Conservation (phyloP, 1,140 invertebrate species). For the Ostrea denselamellosa region DNA sequence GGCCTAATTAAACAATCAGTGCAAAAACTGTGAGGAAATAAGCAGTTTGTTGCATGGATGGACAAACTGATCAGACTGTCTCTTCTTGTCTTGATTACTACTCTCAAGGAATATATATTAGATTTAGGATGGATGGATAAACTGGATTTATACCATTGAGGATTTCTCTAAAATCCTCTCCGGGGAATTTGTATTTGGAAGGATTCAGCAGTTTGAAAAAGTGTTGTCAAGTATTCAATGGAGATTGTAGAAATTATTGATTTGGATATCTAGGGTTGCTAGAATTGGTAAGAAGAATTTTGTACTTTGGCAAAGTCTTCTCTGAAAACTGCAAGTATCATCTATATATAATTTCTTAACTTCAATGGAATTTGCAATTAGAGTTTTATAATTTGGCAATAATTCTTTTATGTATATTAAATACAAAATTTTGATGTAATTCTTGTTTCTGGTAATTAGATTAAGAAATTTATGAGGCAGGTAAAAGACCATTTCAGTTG, state of each 20-base stretch:
- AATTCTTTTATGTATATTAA: not conserved
- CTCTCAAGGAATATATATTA: constrained; percentile 20
- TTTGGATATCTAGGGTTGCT: too few relatives aligned
- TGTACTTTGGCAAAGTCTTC: too few relatives aligned
- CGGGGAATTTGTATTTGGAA: not conserved
- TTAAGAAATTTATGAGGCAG: not conserved
- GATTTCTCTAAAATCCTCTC: not conserved
- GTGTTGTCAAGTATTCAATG: too few relatives aligned
- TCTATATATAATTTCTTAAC: too few relatives aligned
- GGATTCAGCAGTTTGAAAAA: not conserved
- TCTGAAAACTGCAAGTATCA: too few relatives aligned
- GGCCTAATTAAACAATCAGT: constrained; percentile 30
- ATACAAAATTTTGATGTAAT: not conserved
- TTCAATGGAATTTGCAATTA: too few relatives aligned
- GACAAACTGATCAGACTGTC: constrained; percentile 15
- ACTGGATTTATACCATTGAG: not conserved
- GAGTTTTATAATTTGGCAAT: too few relatives aligned
- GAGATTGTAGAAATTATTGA: too few relatives aligned
- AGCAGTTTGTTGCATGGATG: constrained; percentile 18
- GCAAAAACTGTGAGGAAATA: constrained; percentile 17
- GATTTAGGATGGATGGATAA: constrained; percentile 17
- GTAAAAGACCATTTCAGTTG: not conserved
- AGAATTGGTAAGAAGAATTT: too few relatives aligned
- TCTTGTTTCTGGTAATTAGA: not conserved
- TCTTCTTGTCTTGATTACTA: constrained; percentile 18